Conservation (phyloP, 2,113 vertebrate species). For the Perca fluviatilis region DNA sequence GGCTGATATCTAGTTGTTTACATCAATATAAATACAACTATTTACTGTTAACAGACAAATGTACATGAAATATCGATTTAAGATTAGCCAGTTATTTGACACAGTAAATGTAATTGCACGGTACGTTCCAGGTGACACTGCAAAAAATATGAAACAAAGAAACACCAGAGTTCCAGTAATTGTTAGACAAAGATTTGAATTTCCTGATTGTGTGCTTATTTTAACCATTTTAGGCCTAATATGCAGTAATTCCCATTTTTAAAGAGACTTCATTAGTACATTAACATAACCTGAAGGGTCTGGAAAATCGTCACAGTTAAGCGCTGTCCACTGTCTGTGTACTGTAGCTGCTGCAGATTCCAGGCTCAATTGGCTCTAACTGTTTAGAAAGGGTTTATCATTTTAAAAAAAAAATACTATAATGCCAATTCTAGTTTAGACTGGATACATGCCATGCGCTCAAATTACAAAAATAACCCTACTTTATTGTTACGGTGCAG, state of each 20-base stretch:
- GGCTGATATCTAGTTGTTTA: background rate
- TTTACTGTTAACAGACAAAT: background rate
- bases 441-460: background rate
- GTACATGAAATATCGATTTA: background rate
- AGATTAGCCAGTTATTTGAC: background rate
- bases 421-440: background rate
- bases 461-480: background rate
- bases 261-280: background rate
- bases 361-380: background rate
- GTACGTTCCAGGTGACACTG: background rate
- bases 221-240: background rate
- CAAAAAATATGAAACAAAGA: background rate
- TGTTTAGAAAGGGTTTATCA: background rate
- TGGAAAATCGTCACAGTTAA: slow-evolving; percentile 8
- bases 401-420: background rate
- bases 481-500: background rate
- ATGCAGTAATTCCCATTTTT: background rate
- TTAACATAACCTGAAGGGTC: background rate
- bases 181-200: background rate
- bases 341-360: background rate
- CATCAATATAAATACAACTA: background rate
- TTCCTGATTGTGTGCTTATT: background rate
- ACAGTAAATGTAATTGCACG: no score
- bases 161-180: background rate
- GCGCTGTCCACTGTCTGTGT: background rate